phyloP scores from a whole-genome alignment of 2,113 vertebrate genomes.

The Turnix velox region DNA sequence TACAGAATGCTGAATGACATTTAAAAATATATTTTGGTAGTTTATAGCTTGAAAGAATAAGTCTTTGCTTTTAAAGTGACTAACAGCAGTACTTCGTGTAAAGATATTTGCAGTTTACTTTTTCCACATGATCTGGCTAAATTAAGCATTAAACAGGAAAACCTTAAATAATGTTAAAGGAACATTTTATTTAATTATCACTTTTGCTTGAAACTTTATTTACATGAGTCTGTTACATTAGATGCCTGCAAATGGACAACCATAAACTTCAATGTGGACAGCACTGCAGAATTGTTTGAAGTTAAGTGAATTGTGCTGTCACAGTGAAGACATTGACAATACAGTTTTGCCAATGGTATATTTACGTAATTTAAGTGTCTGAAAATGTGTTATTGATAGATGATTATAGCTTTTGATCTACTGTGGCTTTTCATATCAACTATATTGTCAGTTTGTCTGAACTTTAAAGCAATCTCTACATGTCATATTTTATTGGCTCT shows the following conservation, averaged over 20 bases:
- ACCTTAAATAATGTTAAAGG: not conserved
- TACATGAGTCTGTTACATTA: not conserved
- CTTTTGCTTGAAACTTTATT: not conserved
- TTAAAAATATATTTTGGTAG: slow-evolving; percentile 8
- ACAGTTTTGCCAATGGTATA: not conserved
- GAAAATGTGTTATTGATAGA: not conserved
- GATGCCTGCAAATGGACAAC: not conserved
- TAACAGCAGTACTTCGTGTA: not conserved
- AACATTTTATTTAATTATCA: not conserved
- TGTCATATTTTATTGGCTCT: not conserved
- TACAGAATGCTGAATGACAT: not conserved
- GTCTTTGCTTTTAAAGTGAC: not conserved
- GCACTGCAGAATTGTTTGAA: not conserved
- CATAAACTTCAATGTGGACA: not conserved
- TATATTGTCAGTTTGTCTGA: not conserved
- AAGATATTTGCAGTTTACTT: not conserved
- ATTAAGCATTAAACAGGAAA: not conserved
- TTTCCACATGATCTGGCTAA: not conserved
- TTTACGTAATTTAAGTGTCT: not conserved
- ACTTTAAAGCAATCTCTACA: not conserved
- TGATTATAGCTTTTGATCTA: not conserved
- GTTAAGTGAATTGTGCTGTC: not conserved
- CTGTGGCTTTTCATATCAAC: not conserved
- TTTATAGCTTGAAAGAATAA: not conserved
- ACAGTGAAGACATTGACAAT: not conserved